Evolutionary conservation across 2,113 vertebrate genomes (phyloP), one percentile per base, ranked within the genome.

Genomic region (Tichodroma muraria): DNA sequence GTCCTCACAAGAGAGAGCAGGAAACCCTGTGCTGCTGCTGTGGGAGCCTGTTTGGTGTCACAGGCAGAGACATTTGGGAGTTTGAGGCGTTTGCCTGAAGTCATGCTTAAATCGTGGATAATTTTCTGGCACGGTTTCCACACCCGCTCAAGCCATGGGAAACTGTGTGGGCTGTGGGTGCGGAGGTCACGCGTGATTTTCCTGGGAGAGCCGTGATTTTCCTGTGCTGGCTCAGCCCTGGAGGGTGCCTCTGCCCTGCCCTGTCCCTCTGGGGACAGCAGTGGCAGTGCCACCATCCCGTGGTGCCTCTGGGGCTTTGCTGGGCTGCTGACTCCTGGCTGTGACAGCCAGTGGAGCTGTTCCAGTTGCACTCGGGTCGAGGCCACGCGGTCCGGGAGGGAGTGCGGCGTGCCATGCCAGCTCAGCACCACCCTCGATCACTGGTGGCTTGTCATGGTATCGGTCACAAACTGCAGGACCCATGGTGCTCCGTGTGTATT

Each of bases 381-480:
- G 28, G 38, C 56, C 0, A 44, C 42, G 17, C 42, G 0, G 37
- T 6, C 45, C 0, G 1, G 49, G 70, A 53, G 25, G 45, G 65
- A 86, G 85, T 57, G 0, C 9, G 1, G 56, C 1, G 20, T 12
- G 31, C 7, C 0, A 0, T 18, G n/a, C 56, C 70, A 8, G 60
- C 80, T 47, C 66, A 47, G 71, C 81, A 18, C 27, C 72, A 28
- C 50, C 60, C 8, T 5, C 19, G n/a, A 9, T 37, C 8, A 1
- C 71, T 33, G 22, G 1, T 47, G 1, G 2, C 27, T 76, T 37
- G 31, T 70, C 2, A 0, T 8, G 1, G 0, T 18, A 2, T 4
- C 14, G 21, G 31, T 38, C 80, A 19, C 1, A 1, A 33, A 38
- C 64, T 35, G 37, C 3, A 1, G 22, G 10, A n/a, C 14, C 33